A percentile compares a stretch with the other conserved stretches of the same genome.
phyloP scores from a whole-genome alignment of 2,888 invertebrate species.

The Archips crataeganus region DNA sequence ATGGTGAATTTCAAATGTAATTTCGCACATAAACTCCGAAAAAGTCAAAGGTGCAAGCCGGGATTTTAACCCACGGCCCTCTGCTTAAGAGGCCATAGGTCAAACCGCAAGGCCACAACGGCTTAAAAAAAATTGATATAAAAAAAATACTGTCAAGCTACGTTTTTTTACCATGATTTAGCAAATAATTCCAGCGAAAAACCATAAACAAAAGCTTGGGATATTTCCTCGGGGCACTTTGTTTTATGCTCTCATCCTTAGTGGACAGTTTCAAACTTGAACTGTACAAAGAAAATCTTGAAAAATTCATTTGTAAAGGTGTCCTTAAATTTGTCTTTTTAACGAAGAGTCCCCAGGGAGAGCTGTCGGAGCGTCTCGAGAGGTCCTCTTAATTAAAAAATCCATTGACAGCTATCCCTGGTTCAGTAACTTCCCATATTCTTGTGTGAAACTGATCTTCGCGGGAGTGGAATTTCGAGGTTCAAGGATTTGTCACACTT shows the following conservation, averaged over 20 bases:
- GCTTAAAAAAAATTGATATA: no score
- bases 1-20: no score
- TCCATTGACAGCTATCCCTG: constrained; percentile 15
- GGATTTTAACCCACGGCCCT: no score
- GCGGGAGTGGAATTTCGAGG: no score
- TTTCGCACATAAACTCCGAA: no score
- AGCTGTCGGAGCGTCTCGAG: constrained; percentile 9
- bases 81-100: no score
- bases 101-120: no score
- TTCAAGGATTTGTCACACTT: background rate
- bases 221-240: background rate
- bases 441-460: background rate
- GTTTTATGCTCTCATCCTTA: background rate
- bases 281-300: background rate
- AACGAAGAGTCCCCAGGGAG: constrained; percentile 27
- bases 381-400: constrained; percentile 38
- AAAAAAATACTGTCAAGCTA: no score
- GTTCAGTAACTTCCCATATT: background rate
- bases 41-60: no score
- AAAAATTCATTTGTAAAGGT: constrained; percentile 12
- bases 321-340: constrained; percentile 34
- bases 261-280: constrained; percentile 4
- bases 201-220: background rate
- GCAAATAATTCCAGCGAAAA: background rate
- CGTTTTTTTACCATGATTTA: no score